Percentiles rank a stretch among this genome's conserved stretches.
Evolutionary conservation across 2,888 invertebrate genomes (phyloP).

Genomic region (Timandra comae): DNA sequence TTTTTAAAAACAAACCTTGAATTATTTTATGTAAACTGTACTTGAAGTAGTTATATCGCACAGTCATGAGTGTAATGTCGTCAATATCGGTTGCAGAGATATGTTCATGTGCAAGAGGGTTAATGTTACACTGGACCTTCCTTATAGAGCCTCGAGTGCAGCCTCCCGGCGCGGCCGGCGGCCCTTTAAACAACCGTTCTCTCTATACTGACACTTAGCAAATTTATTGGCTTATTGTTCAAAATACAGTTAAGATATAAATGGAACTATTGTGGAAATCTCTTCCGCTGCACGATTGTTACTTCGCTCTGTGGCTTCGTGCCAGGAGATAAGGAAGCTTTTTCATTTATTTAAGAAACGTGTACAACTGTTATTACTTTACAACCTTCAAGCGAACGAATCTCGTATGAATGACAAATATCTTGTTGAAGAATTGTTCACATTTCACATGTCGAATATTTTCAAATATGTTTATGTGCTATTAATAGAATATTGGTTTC

Average conservation of each 20-base stretch:
- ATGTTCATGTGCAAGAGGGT: conserved; percentile 48
- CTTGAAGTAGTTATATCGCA: too few species aligned
- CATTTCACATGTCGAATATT: too few species aligned
- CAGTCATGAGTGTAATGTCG: too few species aligned
- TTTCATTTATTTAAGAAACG: conserved; percentile 13
- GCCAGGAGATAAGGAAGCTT: conserved; percentile 23
- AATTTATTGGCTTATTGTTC: conserved; percentile 11
- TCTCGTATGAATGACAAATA: too few species aligned
- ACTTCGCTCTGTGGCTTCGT: conserved; percentile 17
- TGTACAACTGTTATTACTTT: too few species aligned
- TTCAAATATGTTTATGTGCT: too few species aligned
- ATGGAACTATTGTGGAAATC: conserved; percentile 14
- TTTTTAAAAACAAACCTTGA: too few species aligned
- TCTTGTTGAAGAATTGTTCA: too few species aligned
- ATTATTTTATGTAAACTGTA: too few species aligned
- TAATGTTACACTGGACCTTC: conserved; percentile 49
- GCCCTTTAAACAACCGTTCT: conserved; percentile 39
- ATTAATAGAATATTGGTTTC: too few species aligned
- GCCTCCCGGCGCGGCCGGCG: conserved; percentile 31
- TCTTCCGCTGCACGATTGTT: conserved; percentile 15
- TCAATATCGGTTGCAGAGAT: too few species aligned
- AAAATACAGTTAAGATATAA: conserved; percentile 6
- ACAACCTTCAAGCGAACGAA: too few species aligned
- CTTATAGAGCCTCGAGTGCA: conserved; percentile 34
- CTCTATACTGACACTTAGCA: conserved; percentile 3